phyloP scores from a whole-genome alignment of 2,113 vertebrate species.

The Stercorarius parasiticus region DNA sequence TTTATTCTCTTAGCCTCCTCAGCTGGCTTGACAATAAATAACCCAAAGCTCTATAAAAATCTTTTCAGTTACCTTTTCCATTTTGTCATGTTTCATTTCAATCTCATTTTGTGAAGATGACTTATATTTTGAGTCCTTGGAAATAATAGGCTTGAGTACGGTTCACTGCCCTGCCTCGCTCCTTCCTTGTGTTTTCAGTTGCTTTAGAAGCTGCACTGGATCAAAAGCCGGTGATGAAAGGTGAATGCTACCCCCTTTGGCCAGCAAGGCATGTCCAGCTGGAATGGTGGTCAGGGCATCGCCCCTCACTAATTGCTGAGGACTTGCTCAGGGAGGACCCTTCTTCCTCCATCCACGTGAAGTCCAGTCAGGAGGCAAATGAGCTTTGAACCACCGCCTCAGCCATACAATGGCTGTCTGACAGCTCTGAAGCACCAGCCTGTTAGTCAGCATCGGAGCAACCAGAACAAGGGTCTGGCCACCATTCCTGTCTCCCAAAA shows the following conservation, averaged over 20 bases:
- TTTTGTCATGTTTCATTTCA: not conserved
- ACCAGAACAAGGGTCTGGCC: not conserved
- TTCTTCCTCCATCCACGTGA: accelerated
- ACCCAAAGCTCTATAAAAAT: not conserved
- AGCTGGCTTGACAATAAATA: not conserved
- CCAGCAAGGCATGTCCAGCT: not conserved
- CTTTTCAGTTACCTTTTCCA: not conserved
- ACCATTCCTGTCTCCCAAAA: not conserved
- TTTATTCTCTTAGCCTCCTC: not conserved
- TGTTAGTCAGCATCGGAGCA: not conserved
- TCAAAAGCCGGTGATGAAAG: not conserved
- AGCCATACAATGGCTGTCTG: too few relatives aligned
- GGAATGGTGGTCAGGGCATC: accelerated
- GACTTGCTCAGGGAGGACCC: not conserved
- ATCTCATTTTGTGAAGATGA: not conserved
- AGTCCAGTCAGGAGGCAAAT: not conserved
- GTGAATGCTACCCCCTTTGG: accelerated
- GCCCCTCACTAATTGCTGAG: not conserved
- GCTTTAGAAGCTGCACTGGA: not conserved
- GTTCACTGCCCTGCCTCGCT: not conserved
- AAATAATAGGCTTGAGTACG: not conserved
- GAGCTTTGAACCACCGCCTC: not conserved
- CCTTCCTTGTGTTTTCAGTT: not conserved
- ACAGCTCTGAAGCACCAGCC: not conserved
- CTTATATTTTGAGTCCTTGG: not conserved